phyloP scores from a whole-genome alignment of 92 coral and sea anemone species.

The Paragorgia papillata region DNA sequence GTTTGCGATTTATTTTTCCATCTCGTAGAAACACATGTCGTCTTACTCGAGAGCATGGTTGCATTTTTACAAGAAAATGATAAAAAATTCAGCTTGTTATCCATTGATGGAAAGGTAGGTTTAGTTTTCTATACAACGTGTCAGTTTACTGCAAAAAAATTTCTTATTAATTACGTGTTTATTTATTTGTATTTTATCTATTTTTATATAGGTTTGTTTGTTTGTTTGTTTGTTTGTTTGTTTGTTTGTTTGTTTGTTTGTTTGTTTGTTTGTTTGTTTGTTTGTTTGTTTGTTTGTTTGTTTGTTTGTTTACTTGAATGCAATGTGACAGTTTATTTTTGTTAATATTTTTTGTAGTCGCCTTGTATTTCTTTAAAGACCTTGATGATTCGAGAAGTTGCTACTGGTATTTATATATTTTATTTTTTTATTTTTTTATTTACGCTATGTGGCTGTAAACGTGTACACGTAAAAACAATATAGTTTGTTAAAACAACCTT shows the following conservation, averaged over 20 bases:
- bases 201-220: neutral
- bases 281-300: too few relatives aligned
- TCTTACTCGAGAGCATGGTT: conserved; percentile 89
- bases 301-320: too few relatives aligned
- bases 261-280: neutral
- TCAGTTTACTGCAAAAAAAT: neutral
- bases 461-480: too few relatives aligned
- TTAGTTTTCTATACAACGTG: neutral
- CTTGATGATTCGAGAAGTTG: conserved; percentile 95
- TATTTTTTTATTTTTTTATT: neutral
- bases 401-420: conserved; percentile 54
- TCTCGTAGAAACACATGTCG: conserved; percentile 75
- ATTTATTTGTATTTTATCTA: neutral
- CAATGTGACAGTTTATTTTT: neutral
- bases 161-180: neutral
- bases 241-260: too few relatives aligned
- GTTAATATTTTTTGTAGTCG: conserved; percentile 56
- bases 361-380: conserved; percentile 87
- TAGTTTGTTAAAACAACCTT: too few relatives aligned
- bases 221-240: too few relatives aligned
- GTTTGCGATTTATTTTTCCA: too few relatives aligned
- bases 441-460: too few relatives aligned
- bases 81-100: conserved; percentile 82
- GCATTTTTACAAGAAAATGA: conserved; percentile 96
- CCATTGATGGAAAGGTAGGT: conserved; percentile 87